A percentile compares a stretch with the other conserved stretches of the same genome.
These are phyloP conservation scores for Nezara viridula DNA, from an alignment of 2,888 invertebrate genomes.

Conservation along the genomic window DNA sequence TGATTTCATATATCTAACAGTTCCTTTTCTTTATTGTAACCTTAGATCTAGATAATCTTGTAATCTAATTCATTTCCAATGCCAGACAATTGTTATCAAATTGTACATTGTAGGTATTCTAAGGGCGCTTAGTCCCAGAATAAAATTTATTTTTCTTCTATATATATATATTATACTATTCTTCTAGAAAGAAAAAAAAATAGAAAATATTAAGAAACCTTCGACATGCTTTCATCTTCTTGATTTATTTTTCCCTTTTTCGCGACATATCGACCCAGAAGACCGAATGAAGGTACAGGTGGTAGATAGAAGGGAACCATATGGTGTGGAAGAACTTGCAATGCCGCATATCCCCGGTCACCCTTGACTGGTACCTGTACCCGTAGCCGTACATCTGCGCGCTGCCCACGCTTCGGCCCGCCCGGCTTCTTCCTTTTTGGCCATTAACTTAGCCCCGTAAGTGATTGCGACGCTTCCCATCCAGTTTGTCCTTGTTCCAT, in stretches of 20 bases:
- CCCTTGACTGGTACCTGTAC: neutral
- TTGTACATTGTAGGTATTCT: too few species aligned
- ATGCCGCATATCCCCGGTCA: neutral
- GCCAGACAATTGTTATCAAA: too few species aligned
- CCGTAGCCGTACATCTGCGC: neutral
- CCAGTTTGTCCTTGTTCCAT: neutral
- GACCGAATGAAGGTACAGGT: neutral
- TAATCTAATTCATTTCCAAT: too few species aligned
- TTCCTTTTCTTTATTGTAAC: too few species aligned
- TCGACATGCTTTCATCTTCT: neutral
- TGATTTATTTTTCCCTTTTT: neutral
- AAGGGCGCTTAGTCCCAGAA: too few species aligned
- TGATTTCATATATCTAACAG: too few species aligned
- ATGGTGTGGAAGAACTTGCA: neutral
- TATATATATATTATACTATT: too few species aligned
- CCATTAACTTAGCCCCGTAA: neutral
- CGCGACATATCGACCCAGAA: neutral
- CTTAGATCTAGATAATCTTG: too few species aligned
- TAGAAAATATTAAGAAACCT: too few species aligned
- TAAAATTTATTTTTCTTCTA: too few species aligned
- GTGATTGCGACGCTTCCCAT: neutral
- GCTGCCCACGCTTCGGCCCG: neutral
- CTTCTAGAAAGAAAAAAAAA: too few species aligned
- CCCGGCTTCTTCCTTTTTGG: neutral
- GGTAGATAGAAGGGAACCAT: neutral